Evolutionary conservation across 2,888 invertebrate genomes (phyloP).

Genomic region (Xylophagus ater): DNA sequence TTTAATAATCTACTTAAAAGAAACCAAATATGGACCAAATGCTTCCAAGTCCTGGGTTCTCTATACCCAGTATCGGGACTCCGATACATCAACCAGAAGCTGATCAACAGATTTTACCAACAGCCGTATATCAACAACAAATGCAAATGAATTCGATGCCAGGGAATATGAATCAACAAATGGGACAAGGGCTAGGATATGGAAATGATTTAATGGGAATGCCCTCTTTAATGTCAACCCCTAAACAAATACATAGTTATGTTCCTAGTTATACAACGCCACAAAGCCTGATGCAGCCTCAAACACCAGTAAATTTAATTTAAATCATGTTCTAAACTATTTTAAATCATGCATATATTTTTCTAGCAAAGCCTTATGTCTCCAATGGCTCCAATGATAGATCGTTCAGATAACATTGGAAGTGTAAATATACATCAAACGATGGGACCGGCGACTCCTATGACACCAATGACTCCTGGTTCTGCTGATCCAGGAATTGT

Average conservation of each 20-base stretch:
- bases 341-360: constrained; percentile 6
- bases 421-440: constrained; percentile 41
- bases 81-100: constrained; percentile 84
- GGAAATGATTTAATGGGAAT: constrained; percentile 36
- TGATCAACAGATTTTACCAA: constrained; percentile 79
- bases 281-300: constrained; percentile 79
- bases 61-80: constrained; percentile 83
- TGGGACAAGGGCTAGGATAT: constrained; percentile 20
- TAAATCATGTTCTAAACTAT: constrained; percentile 1
- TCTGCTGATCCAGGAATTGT: constrained; percentile 89
- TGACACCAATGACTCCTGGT: constrained; percentile 83
- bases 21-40: constrained; percentile 68
- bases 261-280: constrained; percentile 67
- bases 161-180: constrained; percentile 26
- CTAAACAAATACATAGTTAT: constrained; percentile 65
- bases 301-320: constrained; percentile 59
- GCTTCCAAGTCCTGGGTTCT: constrained; percentile 79
- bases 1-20: too few species aligned
- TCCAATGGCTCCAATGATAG: constrained; percentile 55
- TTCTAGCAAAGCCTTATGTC: constrained; percentile 75
- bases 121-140: constrained; percentile 68
- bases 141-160: constrained; percentile 39
- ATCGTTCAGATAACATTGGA: constrained; percentile 27
- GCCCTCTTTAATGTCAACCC: constrained; percentile 50
- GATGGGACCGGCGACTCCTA: constrained; percentile 62